Evolutionary conservation across 2,113 vertebrate species (phyloP), one percentile per base, ranked within the genome.

Genomic region (Equus przewalskii): DNA sequence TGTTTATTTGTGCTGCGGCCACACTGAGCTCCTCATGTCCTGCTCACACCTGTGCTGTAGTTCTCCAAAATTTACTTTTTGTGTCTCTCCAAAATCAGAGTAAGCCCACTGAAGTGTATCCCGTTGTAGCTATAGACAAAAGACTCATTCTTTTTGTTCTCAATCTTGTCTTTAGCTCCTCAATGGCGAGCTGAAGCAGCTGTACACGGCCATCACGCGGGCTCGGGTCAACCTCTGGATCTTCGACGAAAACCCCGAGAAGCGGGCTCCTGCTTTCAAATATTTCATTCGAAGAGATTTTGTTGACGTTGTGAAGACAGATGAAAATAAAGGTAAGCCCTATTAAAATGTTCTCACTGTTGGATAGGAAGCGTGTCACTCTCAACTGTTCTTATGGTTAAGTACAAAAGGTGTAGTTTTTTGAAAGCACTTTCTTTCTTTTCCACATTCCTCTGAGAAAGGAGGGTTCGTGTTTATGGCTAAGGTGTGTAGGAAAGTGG

Each of bases 161-260:
- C 21, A 2, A 58, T 78, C 44, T 36, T 28, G 3, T 67, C 69
- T 70, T 33, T 89, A 99, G 99, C 98, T 99, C 93, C 98, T 99
- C 79, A 99, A 99, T 26, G 99, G 99, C 80, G 99, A 99, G 41
- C 97, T 99, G 49, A 99, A 99, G 89, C 99, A 99, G 58, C 86
- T 99, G 30, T 99, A 99, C 36, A 99, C 99, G 1, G 99, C 99
- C 72, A 97, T 99, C 84, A 99, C 99, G 7, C 98, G 99, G 96
- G 99, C 99, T 90, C 98, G 99, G 24, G 99, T 99, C 81, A 99
- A 99, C 97, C 98, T 99, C 46, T 99, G 99, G 99, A 99, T 99
- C 93, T 99, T 99, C 1, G 99, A 99, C 73, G 99, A 99, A 97
- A 99, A 99, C 73, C 69, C 92, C 19, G 99, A 99, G 80, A 99